These are phyloP conservation scores for Nansenia antarctica DNA, from an alignment of 2,113 vertebrate genomes.

Conservation along the genomic window DNA sequence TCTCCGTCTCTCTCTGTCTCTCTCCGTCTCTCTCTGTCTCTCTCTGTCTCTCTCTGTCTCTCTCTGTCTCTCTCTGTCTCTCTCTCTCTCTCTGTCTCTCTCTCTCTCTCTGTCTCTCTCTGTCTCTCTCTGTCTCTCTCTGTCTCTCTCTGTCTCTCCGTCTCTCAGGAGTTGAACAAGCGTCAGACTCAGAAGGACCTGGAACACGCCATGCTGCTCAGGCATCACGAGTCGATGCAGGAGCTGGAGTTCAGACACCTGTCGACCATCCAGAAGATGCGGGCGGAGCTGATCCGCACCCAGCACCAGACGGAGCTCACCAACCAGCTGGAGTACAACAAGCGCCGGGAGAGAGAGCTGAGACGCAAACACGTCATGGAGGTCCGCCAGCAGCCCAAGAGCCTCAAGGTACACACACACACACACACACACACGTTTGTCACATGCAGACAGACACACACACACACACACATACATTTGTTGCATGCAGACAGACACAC, in stretches of 20 bases:
- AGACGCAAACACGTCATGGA: conserved; percentile 97
- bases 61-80: background rate
- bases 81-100: background rate
- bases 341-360: conserved; percentile 94
- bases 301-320: conserved; percentile 99
- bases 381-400: conserved; percentile 98
- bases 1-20: conserved; percentile 54
- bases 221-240: conserved; percentile 98
- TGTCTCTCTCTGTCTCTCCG: conserved; percentile 19
- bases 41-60: background rate
- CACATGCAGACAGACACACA: background rate
- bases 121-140: background rate
- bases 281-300: conserved; percentile 93
- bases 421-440: background rate
- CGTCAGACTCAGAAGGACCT: conserved; percentile 97
- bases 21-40: background rate
- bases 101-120: background rate
- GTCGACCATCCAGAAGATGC: conserved; percentile 92
- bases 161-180: conserved; percentile 91
- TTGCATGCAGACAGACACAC: too few relatives aligned
- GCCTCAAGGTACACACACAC: conserved; percentile 84
- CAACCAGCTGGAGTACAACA: conserved; percentile 99
- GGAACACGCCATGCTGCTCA: conserved; percentile 96
- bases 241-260: conserved; percentile 98
- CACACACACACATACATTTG: too few relatives aligned